A percentile compares a stretch with the other conserved stretches of the same genome.
phyloP scores from a whole-genome alignment of 1,140 invertebrate species.

The Laupala kohalensis region DNA sequence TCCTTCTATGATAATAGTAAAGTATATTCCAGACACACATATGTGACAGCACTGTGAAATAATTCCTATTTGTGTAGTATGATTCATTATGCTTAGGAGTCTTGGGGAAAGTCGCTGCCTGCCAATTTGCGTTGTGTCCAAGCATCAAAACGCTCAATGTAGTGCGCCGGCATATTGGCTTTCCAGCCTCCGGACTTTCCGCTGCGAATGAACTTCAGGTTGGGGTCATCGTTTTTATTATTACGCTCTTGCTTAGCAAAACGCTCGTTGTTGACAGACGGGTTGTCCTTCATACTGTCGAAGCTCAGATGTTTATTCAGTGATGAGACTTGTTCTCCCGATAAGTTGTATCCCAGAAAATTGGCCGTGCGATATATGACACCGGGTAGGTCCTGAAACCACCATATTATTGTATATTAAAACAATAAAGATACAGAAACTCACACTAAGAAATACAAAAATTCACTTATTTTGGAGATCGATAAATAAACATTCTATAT shows the following conservation, averaged over 20 bases:
- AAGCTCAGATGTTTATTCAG: conserved; percentile 14
- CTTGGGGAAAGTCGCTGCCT: background rate
- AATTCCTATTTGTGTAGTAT: too few species aligned
- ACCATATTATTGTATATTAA: background rate
- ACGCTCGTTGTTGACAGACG: conserved; percentile 5
- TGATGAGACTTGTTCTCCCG: conserved; percentile 1
- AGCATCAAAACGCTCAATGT: background rate
- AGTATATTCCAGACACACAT: too few species aligned
- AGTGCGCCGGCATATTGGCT: conserved; percentile 23
- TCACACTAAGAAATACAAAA: too few species aligned
- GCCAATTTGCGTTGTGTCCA: background rate
- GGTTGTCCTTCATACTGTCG: conserved; percentile 7
- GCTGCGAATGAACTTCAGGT: conserved; percentile 18
- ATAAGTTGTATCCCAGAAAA: conserved; percentile 12
- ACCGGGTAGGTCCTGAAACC: conserved; percentile 14
- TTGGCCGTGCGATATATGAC: conserved; percentile 11
- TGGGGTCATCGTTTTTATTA: background rate
- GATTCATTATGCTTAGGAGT: too few species aligned
- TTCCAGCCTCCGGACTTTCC: conserved; percentile 28
- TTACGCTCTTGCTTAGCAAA: background rate
- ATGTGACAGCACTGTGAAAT: too few species aligned
- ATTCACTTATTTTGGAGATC: too few species aligned
- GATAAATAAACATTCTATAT: too few species aligned
- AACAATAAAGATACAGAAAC: too few species aligned
- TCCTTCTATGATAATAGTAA: too few species aligned